Evolutionary conservation across 2,113 vertebrate genomes (phyloP), one percentile per base, ranked within the genome.

Genomic region (Petrocephalus zakoni): DNA sequence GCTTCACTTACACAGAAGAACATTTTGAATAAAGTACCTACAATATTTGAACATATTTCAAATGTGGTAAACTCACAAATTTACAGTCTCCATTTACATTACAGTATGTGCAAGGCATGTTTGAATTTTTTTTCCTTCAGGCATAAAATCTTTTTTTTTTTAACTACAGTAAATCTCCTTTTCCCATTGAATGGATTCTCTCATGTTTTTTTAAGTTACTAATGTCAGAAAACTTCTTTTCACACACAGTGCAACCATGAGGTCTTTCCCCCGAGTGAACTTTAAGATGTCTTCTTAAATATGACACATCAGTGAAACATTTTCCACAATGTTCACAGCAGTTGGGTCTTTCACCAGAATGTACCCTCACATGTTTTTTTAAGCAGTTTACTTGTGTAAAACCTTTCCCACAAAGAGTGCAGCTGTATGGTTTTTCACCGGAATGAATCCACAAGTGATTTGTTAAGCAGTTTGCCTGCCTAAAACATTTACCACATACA

Each of bases 401-500:
- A 42, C 72, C 72, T 78, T 78, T 78, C 72, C 72, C 72, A 78
- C 72, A 78, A 42, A 42, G 72, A 78, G 72, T 78, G 72, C 72
- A 78, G 34, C 72, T 78, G 34, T 78, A 78, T 78, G 72, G 72
- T 78, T 78, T 78, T 42, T 78, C 72, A 78, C 72, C 72, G 37
- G 72, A 78, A 42, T 78, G 72, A 78, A 78, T 78, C 72, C 72
- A 78, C 34, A 78, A 78, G 13, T 78, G 72, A 78, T 78, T 78
- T 78, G 72, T 78, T 78, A 78, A 78, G 72, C 72, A 78, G 72
- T 78, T 78, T 78, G 72, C 72, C 72, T 78, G 72, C 72, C 72
- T 78, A 42, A 78, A 78, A 78, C 72, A 78, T 78, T 78, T 78
- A 15, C 72, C 72, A 42, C 72, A 78, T 42, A 78, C 72, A 42